Conservation (phyloP, 2,113 vertebrate genomes). For the Anarhynchus alexandrinus region DNA sequence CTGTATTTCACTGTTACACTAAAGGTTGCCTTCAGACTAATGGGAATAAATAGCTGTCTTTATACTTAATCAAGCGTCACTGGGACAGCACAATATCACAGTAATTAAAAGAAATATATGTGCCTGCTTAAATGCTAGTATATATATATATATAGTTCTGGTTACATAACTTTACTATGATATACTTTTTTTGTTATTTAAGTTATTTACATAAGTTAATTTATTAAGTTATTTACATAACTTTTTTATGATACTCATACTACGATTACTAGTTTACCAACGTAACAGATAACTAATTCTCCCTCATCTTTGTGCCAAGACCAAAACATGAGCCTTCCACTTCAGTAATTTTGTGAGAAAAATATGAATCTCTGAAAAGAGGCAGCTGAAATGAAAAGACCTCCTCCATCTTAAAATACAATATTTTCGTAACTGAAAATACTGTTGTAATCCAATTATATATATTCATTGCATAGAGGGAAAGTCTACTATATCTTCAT, state of each 20-base stretch:
- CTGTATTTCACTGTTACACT: neutral
- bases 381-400: neutral
- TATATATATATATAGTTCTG: neutral
- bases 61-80: neutral
- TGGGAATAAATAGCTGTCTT: neutral
- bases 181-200: too few species aligned
- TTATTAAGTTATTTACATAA: too few species aligned
- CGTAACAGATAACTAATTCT: neutral
- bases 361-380: neutral
- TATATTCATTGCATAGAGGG: constrained; percentile 3
- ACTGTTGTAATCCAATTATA: constrained; percentile 32
- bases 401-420: constrained; percentile 27
- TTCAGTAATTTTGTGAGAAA: neutral
- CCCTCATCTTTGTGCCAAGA: neutral
- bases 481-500: constrained; percentile 22
- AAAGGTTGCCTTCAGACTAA: neutral
- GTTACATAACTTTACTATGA: neutral
- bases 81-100: neutral
- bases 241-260: neutral
- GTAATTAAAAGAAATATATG: neutral
- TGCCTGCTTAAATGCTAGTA: neutral
- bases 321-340: neutral
- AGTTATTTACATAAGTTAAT: too few species aligned
- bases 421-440: constrained; percentile 17
- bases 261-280: neutral